phyloP scores from a whole-genome alignment of 2,113 vertebrate genomes.

The Cololabis saira region DNA sequence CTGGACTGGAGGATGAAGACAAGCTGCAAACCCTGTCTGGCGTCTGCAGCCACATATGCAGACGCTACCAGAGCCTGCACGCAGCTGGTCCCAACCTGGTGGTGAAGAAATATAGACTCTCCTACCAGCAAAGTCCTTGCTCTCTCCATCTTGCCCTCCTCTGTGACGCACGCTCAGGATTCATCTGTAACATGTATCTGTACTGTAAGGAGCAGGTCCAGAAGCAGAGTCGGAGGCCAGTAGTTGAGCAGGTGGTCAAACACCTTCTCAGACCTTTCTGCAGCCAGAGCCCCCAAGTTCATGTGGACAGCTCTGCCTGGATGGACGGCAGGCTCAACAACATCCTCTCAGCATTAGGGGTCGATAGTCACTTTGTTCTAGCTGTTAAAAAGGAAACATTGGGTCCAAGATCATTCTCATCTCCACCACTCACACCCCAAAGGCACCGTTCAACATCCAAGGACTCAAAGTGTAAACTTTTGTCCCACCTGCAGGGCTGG shows the following conservation, averaged over 20 bases:
- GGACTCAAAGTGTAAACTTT: not conserved
- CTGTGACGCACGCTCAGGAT: conserved; percentile 65
- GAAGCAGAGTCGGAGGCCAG: conserved; percentile 48
- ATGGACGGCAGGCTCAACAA: conserved; percentile 49
- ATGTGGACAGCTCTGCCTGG: conserved; percentile 64
- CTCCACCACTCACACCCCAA: not conserved
- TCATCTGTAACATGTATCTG: conserved; percentile 74
- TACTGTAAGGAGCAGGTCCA: conserved; percentile 66
- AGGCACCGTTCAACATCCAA: not conserved
- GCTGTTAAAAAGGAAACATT: not conserved
- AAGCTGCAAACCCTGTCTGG: conserved; percentile 66
- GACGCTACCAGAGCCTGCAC: conserved; percentile 52
- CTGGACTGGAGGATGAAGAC: conserved; percentile 51
- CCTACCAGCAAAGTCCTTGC: conserved; percentile 35
- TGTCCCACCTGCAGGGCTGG: conserved; percentile 63
- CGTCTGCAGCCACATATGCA: conserved; percentile 56
- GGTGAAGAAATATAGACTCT: conserved; percentile 74
- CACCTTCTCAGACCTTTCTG: conserved; percentile 66
- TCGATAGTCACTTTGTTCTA: conserved; percentile 47
- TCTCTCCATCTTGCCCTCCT: conserved; percentile 68
- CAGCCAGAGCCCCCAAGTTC: conserved; percentile 47
- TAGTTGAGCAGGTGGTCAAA: conserved; percentile 65
- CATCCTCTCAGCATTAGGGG: conserved; percentile 47
- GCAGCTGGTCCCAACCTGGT: conserved; percentile 50
- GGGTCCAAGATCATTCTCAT: not conserved